These are phyloP conservation scores for Astatotilapia flaviijosephi DNA, from an alignment of 2,113 vertebrate species.

Conservation along the genomic window DNA sequence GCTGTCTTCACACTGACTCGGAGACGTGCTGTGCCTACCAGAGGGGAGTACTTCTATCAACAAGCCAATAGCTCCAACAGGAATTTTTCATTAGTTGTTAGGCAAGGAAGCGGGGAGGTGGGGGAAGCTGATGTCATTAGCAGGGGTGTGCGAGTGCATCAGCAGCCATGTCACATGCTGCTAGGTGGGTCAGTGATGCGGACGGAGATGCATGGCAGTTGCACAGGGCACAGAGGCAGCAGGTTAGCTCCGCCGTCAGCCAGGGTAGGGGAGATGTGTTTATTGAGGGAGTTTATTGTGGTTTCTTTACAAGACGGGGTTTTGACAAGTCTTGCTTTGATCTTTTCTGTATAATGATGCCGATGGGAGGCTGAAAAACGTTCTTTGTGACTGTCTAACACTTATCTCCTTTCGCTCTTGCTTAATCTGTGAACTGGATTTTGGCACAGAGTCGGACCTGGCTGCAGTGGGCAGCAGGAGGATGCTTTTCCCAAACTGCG, in stretches of 20 bases:
- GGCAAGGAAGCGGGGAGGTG: slow-evolving; percentile 65
- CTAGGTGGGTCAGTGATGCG: slow-evolving; percentile 90
- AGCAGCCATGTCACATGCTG: slow-evolving; percentile 97
- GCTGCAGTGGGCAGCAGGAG: slow-evolving; percentile 86
- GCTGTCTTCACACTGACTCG: slow-evolving; percentile 10
- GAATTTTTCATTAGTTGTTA: slow-evolving; percentile 72
- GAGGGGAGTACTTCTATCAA: slow-evolving; percentile 47
- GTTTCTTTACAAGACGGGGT: not conserved
- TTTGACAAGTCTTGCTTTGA: not conserved
- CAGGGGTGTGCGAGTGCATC: slow-evolving; percentile 89
- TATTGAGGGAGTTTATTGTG: not conserved
- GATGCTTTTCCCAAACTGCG: slow-evolving; percentile 92
- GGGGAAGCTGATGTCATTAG: slow-evolving; percentile 89
- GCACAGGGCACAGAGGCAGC: slow-evolving; percentile 65
- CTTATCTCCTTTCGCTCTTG: slow-evolving; percentile 2
- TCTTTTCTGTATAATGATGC: not conserved
- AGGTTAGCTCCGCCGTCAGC: slow-evolving; percentile 62
- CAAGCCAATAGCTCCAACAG: slow-evolving; percentile 55
- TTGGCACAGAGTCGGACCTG: slow-evolving; percentile 85
- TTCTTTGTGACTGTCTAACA: slow-evolving; percentile 18
- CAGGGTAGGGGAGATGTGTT: slow-evolving; percentile 22
- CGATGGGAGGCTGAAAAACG: not conserved
- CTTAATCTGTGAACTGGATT: slow-evolving; percentile 37
- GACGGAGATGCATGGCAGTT: slow-evolving; percentile 84
- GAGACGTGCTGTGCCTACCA: slow-evolving; percentile 28